Conservation (phyloP, 2,888 invertebrate genomes). For the Pterostichus niger region DNA sequence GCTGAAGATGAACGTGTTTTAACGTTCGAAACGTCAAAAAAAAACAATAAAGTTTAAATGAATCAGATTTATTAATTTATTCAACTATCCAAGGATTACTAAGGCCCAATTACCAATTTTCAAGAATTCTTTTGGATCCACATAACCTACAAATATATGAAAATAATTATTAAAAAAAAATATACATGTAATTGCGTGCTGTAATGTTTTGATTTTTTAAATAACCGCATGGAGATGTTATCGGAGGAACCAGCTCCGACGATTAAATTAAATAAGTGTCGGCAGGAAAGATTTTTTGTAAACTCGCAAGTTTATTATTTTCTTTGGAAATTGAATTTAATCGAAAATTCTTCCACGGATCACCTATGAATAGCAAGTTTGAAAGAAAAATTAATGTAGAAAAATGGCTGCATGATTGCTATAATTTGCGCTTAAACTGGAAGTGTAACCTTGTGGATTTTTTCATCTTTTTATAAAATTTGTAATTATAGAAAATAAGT, state of each 20-base stretch:
- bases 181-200: not conserved
- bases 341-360: constrained; percentile 58
- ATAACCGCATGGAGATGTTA: not conserved
- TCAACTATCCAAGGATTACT: too few species aligned
- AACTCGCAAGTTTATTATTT: constrained; percentile 24
- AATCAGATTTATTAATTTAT: too few species aligned
- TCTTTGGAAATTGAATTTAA: constrained; percentile 63
- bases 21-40: too few species aligned
- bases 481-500: constrained; percentile 65
- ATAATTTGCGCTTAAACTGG: constrained; percentile 65
- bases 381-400: constrained; percentile 52
- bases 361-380: constrained; percentile 54
- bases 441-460: constrained; percentile 61
- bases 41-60: too few species aligned
- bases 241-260: not conserved
- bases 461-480: constrained; percentile 53
- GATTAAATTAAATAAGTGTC: constrained; percentile 46
- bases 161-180: too few species aligned
- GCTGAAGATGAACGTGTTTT: too few species aligned
- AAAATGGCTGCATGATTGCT: constrained; percentile 62
- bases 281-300: constrained; percentile 17
- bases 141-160: too few species aligned
- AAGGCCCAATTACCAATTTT: too few species aligned
- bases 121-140: too few species aligned
- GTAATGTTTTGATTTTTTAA: not conserved